A percentile compares a stretch with the other conserved stretches of the same genome.
phyloP scores from a whole-genome alignment of 2,888 invertebrate genomes.

The Dicycla oo region DNA sequence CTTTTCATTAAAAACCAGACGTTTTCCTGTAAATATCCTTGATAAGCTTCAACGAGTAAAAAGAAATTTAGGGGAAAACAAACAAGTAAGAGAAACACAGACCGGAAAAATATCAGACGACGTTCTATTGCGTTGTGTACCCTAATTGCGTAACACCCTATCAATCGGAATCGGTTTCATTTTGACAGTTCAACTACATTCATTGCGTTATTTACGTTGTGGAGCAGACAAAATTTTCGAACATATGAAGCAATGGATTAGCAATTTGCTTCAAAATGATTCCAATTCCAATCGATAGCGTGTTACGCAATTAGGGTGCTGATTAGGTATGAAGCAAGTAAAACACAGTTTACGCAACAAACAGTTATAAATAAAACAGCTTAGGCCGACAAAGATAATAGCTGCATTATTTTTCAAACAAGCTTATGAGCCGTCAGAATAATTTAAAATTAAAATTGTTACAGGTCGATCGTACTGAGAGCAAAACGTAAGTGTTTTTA shows the following conservation, averaged over 20 bases:
- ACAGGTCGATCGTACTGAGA: constrained; percentile 34
- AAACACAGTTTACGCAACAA: constrained; percentile 9
- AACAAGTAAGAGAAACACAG: background rate
- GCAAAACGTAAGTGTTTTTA: constrained; percentile 26
- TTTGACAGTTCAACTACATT: no score
- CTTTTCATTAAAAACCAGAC: background rate
- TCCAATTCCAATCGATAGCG: no score
- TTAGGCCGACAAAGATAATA: constrained; percentile 17
- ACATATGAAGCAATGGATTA: no score
- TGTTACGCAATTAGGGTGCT: no score
- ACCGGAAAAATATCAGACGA: background rate
- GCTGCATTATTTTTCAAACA: background rate
- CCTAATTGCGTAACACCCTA: no score
- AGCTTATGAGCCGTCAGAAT: constrained; percentile 25
- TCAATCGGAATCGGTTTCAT: no score
- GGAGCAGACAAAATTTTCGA: no score
- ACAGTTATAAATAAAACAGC: constrained; percentile 7
- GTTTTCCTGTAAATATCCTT: background rate
- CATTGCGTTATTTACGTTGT: no score
- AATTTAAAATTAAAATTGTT: constrained; percentile 28
- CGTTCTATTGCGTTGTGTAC: background rate
- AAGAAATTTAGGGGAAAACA: background rate
- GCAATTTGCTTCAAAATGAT: no score
- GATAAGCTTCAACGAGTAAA: background rate
- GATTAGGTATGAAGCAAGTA: constrained; percentile 6